Evolutionary conservation across 2,113 vertebrate species (phyloP).

Genomic region (Meriones unguiculatus): DNA sequence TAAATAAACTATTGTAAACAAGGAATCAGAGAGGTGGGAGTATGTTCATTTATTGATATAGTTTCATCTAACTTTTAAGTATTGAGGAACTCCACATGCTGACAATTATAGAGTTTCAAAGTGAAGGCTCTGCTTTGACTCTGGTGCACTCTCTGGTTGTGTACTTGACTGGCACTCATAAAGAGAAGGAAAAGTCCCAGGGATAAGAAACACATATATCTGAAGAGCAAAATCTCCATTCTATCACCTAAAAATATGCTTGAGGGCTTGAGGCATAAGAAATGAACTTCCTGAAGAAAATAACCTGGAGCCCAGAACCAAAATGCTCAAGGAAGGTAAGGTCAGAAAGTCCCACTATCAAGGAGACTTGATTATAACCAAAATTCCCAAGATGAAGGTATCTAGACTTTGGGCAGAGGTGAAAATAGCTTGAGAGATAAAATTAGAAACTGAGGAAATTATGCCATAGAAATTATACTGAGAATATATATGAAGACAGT

Average conservation of each 20-base stretch:
- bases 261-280: not conserved
- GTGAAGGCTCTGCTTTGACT: not conserved
- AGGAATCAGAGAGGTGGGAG: fast-evolving
- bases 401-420: not conserved
- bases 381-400: not conserved
- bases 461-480: not conserved
- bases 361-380: not conserved
- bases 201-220: not conserved
- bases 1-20: not conserved
- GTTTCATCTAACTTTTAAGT: not conserved
- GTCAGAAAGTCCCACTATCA: not conserved
- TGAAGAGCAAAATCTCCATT: not conserved
- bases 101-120: not conserved
- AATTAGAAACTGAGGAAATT: not conserved
- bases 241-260: not conserved
- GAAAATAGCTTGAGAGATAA: not conserved
- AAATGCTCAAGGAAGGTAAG: not conserved
- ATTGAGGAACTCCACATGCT: not conserved
- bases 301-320: not conserved
- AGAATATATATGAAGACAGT: not conserved
- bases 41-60: not conserved
- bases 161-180: not conserved
- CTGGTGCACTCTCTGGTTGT: not conserved
- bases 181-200: not conserved
- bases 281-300: not conserved